Conservation (phyloP, 2,888 invertebrate species). For the Spodoptera picta region DNA sequence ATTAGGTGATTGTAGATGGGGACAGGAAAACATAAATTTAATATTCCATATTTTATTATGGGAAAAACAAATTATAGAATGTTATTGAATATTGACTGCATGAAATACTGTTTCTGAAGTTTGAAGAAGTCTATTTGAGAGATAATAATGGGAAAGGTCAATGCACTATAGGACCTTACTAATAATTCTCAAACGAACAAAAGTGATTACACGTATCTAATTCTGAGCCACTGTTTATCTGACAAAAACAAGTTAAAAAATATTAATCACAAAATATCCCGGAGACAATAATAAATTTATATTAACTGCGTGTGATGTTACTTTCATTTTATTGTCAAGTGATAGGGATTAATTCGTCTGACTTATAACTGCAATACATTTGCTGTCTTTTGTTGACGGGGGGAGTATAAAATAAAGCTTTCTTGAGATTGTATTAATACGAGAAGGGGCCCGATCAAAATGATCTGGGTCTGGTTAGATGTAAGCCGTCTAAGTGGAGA, state of each 20-base stretch:
- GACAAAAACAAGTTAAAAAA: slow-evolving; percentile 32
- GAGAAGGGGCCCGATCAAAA: slow-evolving; percentile 74
- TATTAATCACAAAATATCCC: slow-evolving; percentile 71
- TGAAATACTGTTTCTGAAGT: neutral
- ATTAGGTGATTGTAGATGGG: slow-evolving; percentile 62
- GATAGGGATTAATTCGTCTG: slow-evolving; percentile 88
- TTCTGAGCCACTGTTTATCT: no score
- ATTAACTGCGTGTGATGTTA: slow-evolving; percentile 86
- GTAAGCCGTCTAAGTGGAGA: slow-evolving; percentile 81
- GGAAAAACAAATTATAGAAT: slow-evolving; percentile 10
- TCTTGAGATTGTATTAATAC: slow-evolving; percentile 87
- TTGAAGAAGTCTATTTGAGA: no score
- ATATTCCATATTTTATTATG: slow-evolving; percentile 50
- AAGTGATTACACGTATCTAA: no score
- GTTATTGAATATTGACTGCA: slow-evolving; percentile 5
- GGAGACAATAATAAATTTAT: slow-evolving; percentile 82
- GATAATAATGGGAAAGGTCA: no score
- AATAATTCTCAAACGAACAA: no score
- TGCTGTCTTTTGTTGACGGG: slow-evolving; percentile 76
- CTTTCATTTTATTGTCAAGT: slow-evolving; percentile 86
- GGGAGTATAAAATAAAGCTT: slow-evolving; percentile 86
- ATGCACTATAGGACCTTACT: no score
- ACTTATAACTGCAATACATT: slow-evolving; percentile 89
- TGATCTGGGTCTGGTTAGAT: slow-evolving; percentile 79
- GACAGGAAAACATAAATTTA: slow-evolving; percentile 47